Conservation (phyloP, 2,888 invertebrate genomes). For the Neoascia interrupta region DNA sequence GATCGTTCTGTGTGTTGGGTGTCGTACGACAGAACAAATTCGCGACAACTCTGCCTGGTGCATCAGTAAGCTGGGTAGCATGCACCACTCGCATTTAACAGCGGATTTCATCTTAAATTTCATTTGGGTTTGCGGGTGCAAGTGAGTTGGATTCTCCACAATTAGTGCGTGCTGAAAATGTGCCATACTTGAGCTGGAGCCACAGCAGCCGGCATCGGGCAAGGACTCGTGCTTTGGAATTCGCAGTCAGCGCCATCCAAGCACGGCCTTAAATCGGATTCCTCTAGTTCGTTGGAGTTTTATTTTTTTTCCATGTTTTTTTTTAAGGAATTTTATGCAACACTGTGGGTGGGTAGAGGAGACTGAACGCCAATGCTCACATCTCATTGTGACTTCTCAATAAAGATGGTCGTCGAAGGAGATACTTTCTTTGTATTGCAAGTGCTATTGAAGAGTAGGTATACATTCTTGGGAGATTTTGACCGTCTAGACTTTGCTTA, state of each 20-base stretch:
- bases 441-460: no score
- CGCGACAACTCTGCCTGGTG: conserved; percentile 45
- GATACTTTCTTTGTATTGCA: no score
- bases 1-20: conserved; percentile 47
- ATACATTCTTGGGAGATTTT: no score
- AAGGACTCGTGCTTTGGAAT: conserved; percentile 21
- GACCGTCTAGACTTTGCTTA: no score
- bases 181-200: conserved; percentile 36
- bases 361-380: no score
- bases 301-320: not conserved
- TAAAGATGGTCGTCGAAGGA: no score
- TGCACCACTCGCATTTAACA: conserved; percentile 64
- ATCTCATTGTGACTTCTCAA: no score
- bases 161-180: conserved; percentile 58
- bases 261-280: conserved; percentile 36
- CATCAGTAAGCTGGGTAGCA: conserved; percentile 59
- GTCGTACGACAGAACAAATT: conserved; percentile 59
- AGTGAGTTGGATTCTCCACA: conserved; percentile 53
- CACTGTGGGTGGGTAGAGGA: not conserved
- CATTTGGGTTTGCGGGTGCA: conserved; percentile 31
- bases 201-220: not conserved
- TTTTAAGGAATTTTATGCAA: conserved; percentile 2
- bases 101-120: conserved; percentile 59
- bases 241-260: conserved; percentile 37
- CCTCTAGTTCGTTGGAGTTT: conserved; percentile 12